Percentiles rank a stretch among this genome's conserved stretches.
Evolutionary conservation across 1,140 invertebrate genomes (phyloP).

Genomic region (Macrotrachela quadricornifera): DNA sequence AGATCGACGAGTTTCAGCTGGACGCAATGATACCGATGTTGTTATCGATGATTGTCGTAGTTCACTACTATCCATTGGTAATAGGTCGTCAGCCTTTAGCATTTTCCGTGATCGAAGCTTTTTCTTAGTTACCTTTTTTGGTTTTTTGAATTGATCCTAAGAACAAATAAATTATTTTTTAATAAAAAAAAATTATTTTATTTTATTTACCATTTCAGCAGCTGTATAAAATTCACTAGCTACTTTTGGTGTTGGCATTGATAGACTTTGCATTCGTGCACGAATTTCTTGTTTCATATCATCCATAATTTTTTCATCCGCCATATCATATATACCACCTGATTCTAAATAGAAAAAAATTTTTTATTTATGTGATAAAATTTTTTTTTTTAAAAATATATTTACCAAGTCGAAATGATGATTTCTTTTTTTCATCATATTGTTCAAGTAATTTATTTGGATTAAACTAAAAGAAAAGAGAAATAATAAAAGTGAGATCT

Average conservation of each 20-base stretch:
- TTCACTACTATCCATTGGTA: slow-evolving; percentile 20
- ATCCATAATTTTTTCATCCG: slow-evolving; percentile 25
- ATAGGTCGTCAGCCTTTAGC: slow-evolving; percentile 39
- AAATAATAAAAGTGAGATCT: too few species aligned
- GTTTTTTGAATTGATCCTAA: slow-evolving; percentile 63
- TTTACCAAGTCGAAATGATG: slow-evolving; percentile 55
- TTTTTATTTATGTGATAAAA: not conserved
- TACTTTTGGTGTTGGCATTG: slow-evolving; percentile 32
- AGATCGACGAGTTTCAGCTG: too few species aligned
- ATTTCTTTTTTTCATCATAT: slow-evolving; percentile 52
- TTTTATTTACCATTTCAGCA: slow-evolving; percentile 41
- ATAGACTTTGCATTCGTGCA: slow-evolving; percentile 19
- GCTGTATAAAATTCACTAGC: slow-evolving; percentile 71
- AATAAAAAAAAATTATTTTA: not conserved
- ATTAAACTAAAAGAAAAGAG: slow-evolving; percentile 22
- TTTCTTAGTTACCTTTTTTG: slow-evolving; percentile 51
- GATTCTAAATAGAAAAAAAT: slow-evolving; percentile 10
- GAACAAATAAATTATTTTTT: too few species aligned
- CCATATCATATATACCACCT: slow-evolving; percentile 20
- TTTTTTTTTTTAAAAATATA: not conserved
- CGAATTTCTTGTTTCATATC: slow-evolving; percentile 23
- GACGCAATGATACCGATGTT: too few species aligned
- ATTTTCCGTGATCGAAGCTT: slow-evolving; percentile 31
- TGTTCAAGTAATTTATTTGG: slow-evolving; percentile 60
- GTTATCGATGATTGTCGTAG: too few species aligned